A percentile compares a stretch with the other conserved stretches of the same genome.
phyloP scores from a whole-genome alignment of 2,888 invertebrate genomes.

The Corbicula japonica region DNA sequence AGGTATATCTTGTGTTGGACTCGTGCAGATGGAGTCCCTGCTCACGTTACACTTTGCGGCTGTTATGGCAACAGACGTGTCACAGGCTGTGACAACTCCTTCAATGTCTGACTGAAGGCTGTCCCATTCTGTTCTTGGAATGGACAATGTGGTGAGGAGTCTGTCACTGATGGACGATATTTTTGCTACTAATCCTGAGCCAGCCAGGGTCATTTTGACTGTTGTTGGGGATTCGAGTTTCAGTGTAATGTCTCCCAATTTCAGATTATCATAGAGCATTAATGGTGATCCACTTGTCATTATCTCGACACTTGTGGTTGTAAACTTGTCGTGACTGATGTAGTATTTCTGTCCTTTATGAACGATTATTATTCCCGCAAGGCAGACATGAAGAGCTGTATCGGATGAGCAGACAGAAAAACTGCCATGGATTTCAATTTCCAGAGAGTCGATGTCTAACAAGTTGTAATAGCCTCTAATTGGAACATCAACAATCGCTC shows the following conservation, averaged over 20 bases:
- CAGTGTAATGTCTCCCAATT: constrained; percentile 46
- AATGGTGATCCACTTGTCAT: constrained; percentile 20
- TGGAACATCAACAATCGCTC: constrained; percentile 66
- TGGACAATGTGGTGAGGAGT: constrained; percentile 57
- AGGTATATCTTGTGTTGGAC: constrained; percentile 44
- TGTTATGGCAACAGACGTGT: constrained; percentile 55
- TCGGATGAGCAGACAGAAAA: constrained; percentile 48
- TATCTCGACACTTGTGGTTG: constrained; percentile 38
- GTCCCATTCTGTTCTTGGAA: constrained; percentile 56
- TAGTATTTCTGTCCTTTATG: constrained; percentile 49
- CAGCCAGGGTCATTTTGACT: constrained; percentile 34
- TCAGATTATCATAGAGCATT: constrained; percentile 48
- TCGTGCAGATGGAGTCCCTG: constrained; percentile 54
- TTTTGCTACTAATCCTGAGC: constrained; percentile 49
- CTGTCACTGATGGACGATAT: constrained; percentile 60
- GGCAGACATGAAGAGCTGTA: constrained; percentile 43
- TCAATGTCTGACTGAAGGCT: constrained; percentile 32
- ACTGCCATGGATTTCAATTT: constrained; percentile 45
- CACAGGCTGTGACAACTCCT: constrained; percentile 66
- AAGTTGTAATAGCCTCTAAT: constrained; percentile 58
- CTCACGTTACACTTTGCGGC: constrained; percentile 54
- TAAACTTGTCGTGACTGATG: constrained; percentile 51
- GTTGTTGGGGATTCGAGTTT: constrained; percentile 54
- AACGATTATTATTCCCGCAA: constrained; percentile 52
- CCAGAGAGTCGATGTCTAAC: constrained; percentile 35